Percentiles rank a stretch among this genome's conserved stretches.
phyloP scores from a whole-genome alignment of 2,797 vertebrate genomes.

The Echeneis naucrates region DNA sequence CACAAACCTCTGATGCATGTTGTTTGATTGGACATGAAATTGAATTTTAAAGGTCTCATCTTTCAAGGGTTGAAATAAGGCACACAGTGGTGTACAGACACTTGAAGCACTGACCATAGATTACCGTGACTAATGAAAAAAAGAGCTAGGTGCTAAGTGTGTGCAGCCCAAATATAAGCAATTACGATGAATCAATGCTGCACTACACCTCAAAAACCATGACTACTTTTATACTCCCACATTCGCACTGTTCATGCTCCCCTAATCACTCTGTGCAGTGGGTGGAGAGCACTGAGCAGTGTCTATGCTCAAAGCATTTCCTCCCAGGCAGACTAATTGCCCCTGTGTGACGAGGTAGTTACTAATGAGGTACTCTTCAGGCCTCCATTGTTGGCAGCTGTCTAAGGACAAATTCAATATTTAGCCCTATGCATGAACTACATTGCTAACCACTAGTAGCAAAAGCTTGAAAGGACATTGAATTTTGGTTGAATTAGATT shows the following conservation, averaged over 20 bases:
- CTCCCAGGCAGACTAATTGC: slow-evolving; percentile 52
- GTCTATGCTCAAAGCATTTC: slow-evolving; percentile 36
- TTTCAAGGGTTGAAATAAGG: background rate
- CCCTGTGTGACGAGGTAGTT: slow-evolving; percentile 29
- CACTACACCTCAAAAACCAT: slow-evolving; percentile 20
- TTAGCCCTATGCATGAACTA: background rate
- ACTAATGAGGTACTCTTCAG: slow-evolving; percentile 60
- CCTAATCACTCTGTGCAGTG: slow-evolving; percentile 37
- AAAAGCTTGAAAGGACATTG: background rate
- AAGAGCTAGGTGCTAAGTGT: background rate
- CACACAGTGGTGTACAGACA: background rate
- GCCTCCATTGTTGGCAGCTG: slow-evolving; percentile 36
- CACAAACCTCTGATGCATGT: background rate
- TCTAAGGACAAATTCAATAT: slow-evolving; percentile 2
- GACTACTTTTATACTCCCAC: slow-evolving; percentile 40
- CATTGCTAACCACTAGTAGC: background rate
- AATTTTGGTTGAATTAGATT: background rate
- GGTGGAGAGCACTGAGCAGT: slow-evolving; percentile 27
- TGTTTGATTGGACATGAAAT: slow-evolving; percentile 30
- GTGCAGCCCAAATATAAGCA: background rate
- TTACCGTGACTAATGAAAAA: slow-evolving; percentile 5
- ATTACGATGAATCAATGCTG: background rate
- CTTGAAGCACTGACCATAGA: background rate
- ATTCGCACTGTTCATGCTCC: slow-evolving; percentile 12
- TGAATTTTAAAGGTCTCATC: slow-evolving; percentile 21